Evolutionary conservation across 2,888 invertebrate species (phyloP), one percentile per base, ranked within the genome.

Genomic region (Ophioninae sp.): DNA sequence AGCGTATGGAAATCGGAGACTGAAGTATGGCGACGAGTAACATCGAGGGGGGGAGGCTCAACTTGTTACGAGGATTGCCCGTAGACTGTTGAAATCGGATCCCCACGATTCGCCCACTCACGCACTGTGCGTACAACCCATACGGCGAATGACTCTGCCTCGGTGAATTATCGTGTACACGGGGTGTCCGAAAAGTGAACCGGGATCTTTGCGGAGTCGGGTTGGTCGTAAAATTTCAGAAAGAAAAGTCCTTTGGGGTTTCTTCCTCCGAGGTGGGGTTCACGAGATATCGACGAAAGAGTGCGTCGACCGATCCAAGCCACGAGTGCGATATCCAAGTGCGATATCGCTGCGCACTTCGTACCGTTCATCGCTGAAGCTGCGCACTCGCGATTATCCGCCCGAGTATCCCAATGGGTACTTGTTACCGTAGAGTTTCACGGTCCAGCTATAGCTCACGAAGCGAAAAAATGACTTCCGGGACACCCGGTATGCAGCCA

Each of bases 51-150:
- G 68, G 30, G 50, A 13, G 64, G 68, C 62, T 64, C 68, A 68
- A 57, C 56, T 79, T 64, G 41, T 17, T 62, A 62, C 39, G 56
- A 74, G 68, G 79, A 59, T 65, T 73, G 67, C 59, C 41, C 73
- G 30, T 39, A 30, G 39, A 67, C 39, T 74, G 80, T 41, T 39
- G 74, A 74, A 80, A 80, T 80, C 68, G 67, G 74, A 80, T 74
- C 80, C 68, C 74, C 59, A 67, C 68, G 39, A 61, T 73, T 69
- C 68, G 13, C 80, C 80, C 56, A 69, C 69, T 69, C 39, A 56
- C 17, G 50, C 50, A 13, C 17, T 62, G 44, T 73, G 67, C 61
- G 37, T 37, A 74, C 69, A 44, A 61, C 69, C 50, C 21, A 62
- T 20, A 44, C 69, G 77, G 23, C 62, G 30, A 37, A 56, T 30